phyloP scores from a whole-genome alignment of 2,888 invertebrate genomes.

The Gastracanthus pulcherrimus region DNA sequence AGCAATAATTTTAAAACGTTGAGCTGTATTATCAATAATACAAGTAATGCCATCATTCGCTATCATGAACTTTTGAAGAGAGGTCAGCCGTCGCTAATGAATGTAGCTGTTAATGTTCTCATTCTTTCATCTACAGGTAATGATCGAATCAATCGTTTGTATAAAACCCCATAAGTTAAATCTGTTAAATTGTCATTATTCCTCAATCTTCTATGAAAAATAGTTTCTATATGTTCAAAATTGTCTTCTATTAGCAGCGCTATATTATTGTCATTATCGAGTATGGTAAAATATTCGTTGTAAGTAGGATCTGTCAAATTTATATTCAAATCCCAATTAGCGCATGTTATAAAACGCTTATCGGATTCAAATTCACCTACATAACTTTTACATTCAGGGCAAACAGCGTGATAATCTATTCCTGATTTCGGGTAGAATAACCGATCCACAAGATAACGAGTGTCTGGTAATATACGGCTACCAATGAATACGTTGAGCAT shows the following conservation, averaged over 20 bases:
- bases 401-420: conserved; percentile 18
- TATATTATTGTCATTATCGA: not conserved
- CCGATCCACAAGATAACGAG: conserved; percentile 7
- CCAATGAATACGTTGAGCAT: not conserved
- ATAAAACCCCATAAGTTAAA: conserved; percentile 46
- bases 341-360: not conserved
- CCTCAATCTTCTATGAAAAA: not conserved
- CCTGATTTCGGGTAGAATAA: not conserved
- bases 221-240: not conserved
- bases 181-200: not conserved
- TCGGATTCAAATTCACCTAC: not conserved
- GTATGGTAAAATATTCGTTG: not conserved
- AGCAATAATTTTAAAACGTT: too few relatives aligned
- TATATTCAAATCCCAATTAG: not conserved
- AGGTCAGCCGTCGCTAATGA: conserved; percentile 50
- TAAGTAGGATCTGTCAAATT: conserved; percentile 15
- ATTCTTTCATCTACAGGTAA: conserved; percentile 7
- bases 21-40: too few relatives aligned
- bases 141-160: conserved; percentile 31
- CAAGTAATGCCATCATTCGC: too few relatives aligned
- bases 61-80: not conserved
- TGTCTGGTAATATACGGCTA: not conserved
- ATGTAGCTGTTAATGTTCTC: conserved; percentile 29
- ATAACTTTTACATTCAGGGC: conserved; percentile 2
- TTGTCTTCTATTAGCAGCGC: not conserved